These are phyloP conservation scores for Pan paniscus DNA, from an alignment of 2,113 vertebrate species.

Conservation along the genomic window DNA sequence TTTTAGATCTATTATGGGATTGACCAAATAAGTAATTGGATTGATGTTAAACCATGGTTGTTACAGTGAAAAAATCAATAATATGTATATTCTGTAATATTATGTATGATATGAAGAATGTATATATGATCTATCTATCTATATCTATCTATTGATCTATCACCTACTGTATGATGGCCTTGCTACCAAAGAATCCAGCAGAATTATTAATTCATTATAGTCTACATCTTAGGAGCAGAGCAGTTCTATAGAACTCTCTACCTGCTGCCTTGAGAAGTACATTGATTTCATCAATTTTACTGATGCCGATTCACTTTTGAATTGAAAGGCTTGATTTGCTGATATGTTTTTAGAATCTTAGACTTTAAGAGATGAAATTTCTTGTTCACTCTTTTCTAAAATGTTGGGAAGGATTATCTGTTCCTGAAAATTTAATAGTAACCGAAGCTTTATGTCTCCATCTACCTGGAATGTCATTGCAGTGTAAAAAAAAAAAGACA, in stretches of 20 bases:
- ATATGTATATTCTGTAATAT: background rate
- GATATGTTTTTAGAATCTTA: background rate
- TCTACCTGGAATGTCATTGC: background rate
- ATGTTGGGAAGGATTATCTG: background rate
- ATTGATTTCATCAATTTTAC: background rate
- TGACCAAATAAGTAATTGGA: background rate
- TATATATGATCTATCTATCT: background rate
- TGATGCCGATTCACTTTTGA: background rate
- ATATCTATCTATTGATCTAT: background rate
- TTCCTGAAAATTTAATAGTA: background rate
- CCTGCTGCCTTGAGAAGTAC: background rate
- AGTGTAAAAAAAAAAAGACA: too few relatives aligned
- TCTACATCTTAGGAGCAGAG: background rate
- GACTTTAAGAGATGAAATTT: background rate
- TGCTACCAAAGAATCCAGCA: background rate
- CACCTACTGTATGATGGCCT: background rate
- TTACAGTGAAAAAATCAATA: background rate
- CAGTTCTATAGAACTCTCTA: background rate
- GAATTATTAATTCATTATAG: too few relatives aligned
- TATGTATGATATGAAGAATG: background rate
- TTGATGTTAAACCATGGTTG: background rate
- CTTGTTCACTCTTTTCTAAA: background rate
- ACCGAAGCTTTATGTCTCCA: rapidly evolving
- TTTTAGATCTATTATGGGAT: background rate
- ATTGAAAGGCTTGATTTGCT: background rate